A percentile compares a stretch with the other conserved stretches of the same genome.
phyloP scores from a whole-genome alignment of 2,113 vertebrate species.

The Ascaphus truei region DNA sequence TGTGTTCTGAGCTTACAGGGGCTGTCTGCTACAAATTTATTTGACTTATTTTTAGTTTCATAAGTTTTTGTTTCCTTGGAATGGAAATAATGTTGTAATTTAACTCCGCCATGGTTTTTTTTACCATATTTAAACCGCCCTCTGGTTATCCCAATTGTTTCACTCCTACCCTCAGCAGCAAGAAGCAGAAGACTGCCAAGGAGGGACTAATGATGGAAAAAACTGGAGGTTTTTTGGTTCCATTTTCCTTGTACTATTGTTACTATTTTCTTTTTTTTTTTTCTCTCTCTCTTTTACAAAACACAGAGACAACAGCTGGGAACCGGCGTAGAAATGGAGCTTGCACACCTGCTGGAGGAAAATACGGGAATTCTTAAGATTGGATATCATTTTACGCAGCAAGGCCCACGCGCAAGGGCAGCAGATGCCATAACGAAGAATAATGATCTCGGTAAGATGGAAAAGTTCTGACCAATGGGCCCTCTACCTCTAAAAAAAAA shows the following conservation, averaged over 20 bases:
- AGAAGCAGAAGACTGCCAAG: too few species aligned
- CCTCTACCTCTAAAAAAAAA: not conserved
- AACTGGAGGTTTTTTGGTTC: not conserved
- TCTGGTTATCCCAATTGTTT: too few species aligned
- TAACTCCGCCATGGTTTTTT: too few species aligned
- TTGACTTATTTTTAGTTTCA: too few species aligned
- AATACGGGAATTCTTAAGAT: conserved; percentile 88
- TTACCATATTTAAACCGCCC: too few species aligned
- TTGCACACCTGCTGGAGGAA: conserved; percentile 93
- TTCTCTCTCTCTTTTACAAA: conserved; percentile 18
- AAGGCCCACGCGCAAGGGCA: conserved; percentile 88
- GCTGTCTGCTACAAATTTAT: too few species aligned
- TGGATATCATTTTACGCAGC: conserved; percentile 93
- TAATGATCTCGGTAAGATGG: conserved; percentile 88
- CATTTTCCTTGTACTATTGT: too few species aligned
- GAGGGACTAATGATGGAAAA: too few species aligned
- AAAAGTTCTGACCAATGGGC: not conserved
- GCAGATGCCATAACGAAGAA: conserved; percentile 94
- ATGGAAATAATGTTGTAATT: too few species aligned
- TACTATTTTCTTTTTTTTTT: not conserved
- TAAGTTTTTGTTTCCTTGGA: too few species aligned
- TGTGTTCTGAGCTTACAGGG: too few species aligned
- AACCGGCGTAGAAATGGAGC: conserved; percentile 87
- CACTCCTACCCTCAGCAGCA: too few species aligned
- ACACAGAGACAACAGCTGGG: conserved; percentile 93